Evolutionary conservation across 2,113 vertebrate genomes (phyloP).

Genomic region (Hemibagrus wyckioides): DNA sequence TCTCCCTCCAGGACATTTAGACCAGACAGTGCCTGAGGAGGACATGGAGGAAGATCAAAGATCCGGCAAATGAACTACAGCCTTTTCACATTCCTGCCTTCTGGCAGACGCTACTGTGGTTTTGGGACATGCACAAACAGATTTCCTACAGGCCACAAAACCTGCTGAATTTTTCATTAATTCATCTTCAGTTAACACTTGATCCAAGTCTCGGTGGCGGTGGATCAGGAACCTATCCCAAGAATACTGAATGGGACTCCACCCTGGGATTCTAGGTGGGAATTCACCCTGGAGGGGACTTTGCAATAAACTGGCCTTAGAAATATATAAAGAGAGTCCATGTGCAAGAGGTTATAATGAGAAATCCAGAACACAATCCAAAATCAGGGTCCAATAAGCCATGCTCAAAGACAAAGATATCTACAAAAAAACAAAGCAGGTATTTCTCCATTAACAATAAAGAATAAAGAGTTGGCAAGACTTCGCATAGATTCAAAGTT

Average conservation of each 20-base stretch:
- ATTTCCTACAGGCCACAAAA: conserved; percentile 1
- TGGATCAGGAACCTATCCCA: not conserved
- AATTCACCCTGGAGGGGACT: not conserved
- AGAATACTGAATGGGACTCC: not conserved
- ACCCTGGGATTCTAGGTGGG: not conserved
- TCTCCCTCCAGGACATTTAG: not conserved
- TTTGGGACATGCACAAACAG: not conserved
- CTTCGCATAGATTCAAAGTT: not conserved
- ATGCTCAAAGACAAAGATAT: not conserved
- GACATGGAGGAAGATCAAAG: conserved; percentile 6
- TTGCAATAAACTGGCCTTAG: not conserved
- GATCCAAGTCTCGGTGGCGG: not conserved
- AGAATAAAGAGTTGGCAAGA: not conserved
- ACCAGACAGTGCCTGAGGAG: not conserved
- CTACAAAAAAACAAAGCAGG: not conserved
- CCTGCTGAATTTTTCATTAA: not conserved
- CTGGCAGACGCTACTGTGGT: not conserved
- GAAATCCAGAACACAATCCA: not conserved
- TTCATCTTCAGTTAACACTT: not conserved
- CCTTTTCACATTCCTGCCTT: conserved; percentile 9
- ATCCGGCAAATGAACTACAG: not conserved
- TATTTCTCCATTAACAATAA: too few relatives aligned
- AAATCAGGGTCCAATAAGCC: not conserved
- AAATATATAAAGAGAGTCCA: not conserved
- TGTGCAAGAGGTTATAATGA: not conserved